These are phyloP conservation scores for Clinocottus analis DNA, from an alignment of 2,113 vertebrate genomes.

Conservation along the genomic window DNA sequence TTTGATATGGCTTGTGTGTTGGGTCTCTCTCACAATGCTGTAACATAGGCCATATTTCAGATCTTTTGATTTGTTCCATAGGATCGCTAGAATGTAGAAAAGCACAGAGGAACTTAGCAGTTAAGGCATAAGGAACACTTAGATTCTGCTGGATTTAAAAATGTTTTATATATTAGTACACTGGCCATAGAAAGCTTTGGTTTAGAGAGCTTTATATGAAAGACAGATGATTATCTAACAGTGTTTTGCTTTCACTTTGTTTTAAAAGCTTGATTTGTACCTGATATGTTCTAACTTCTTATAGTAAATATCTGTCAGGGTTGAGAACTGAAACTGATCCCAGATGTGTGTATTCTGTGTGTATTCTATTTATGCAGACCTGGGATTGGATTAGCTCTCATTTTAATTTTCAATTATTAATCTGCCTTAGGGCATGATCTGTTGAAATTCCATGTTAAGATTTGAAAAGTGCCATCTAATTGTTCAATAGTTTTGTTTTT, in stretches of 20 bases:
- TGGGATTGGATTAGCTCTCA: conserved; percentile 47
- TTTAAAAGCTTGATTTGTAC: conserved; percentile 63
- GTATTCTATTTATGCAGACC: conserved; percentile 56
- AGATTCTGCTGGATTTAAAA: conserved; percentile 68
- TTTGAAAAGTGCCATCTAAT: conserved; percentile 72
- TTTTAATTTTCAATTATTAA: conserved; percentile 41
- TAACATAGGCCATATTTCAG: conserved; percentile 55
- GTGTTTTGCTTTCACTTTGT: conserved; percentile 60
- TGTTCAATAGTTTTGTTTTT: conserved; percentile 19
- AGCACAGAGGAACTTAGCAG: conserved; percentile 70
- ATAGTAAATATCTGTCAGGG: conserved; percentile 53
- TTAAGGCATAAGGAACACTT: conserved; percentile 63
- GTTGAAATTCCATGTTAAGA: conserved; percentile 65
- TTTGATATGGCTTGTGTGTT: conserved; percentile 55
- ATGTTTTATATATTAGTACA: conserved; percentile 70
- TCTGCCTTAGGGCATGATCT: conserved; percentile 45
- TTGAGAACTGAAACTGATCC: conserved; percentile 47
- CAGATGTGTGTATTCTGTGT: conserved; percentile 56
- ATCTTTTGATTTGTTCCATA: conserved; percentile 61
- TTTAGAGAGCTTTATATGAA: conserved; percentile 68
- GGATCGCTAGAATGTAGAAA: conserved; percentile 71
- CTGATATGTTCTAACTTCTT: conserved; percentile 58
- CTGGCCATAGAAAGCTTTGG: conserved; percentile 68
- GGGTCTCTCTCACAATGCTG: conserved; percentile 55
- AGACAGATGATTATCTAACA: conserved; percentile 54